Evolutionary conservation across 2,888 invertebrate genomes (phyloP), one percentile per base, ranked within the genome.

Genomic region (Callyntrura guangdongensis): DNA sequence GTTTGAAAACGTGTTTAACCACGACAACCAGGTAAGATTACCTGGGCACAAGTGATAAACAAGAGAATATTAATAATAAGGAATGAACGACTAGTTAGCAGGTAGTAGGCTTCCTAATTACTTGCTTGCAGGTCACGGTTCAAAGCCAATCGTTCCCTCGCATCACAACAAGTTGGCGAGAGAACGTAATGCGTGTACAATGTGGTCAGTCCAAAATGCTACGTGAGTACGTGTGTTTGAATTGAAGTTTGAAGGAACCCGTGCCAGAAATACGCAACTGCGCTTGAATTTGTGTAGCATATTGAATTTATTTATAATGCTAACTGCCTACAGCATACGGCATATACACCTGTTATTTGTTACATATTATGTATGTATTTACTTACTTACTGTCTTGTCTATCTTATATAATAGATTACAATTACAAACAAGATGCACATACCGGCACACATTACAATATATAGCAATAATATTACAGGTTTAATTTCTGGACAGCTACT

Each of bases 71-170:
- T 64, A 64, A 45, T 72, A 22, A 12, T 17, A 45, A 17, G 74
- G 4, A 69, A 36, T 9, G 12, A 84, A 12, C 17, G 14, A 45
- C 67, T 74, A 82, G 22, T 36, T 67, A 36, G 36, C n/a, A 22
- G 11, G 74, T 81, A 81, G 79, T 25, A 4, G 72, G 45, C 47
- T 79, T 79, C 69, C 77, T 89, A 89, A 85, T 89, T 89, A 89
- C 81, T 85, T 56, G 64, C 64, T 79, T 79, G 79, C 77, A 64
- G 79, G 89, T 89, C 89, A 89, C 89, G 89, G 67, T 89, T 79
- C 85, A 69, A 17, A 59, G 89, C 79, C 84, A 89, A 89, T 89
- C 89, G n/a, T 83, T 83, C 74, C 64, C 81, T 83, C 79, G 85
- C 84, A 89, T 89, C 89, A 79, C 27, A 69, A 11, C 0, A 79